Base-by-base conservation (phyloP, 1,140 invertebrate species). In the Vollenhovia emeryi region DNA sequence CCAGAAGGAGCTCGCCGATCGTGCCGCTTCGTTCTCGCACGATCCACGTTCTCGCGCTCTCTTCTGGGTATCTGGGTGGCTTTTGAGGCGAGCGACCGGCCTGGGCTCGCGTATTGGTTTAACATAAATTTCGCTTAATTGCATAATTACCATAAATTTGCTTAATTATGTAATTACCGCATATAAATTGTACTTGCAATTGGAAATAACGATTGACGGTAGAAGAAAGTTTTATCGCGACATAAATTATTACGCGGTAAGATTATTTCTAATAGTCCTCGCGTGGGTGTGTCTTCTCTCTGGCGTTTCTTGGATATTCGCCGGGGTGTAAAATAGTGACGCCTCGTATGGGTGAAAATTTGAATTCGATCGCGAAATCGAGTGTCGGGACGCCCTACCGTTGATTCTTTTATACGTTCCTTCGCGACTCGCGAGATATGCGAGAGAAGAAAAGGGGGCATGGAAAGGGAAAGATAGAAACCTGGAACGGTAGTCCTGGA, bases 401-500 rank as follows among this genome's bases (percentile, higher is more conserved):
- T 57, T 73, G 21, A 1, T n/a, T 83, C 6, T 48, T 75, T 76
- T 36, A n/a, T 11, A n/a, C 15, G 50, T 45, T 52, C 52, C 15
- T 30, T 8, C 43, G 30, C 27, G 40, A 84, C 30, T 86, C 40
- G 76, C 86, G 86, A 82, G 82, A 86, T 64, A 43, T 15, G 62
- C 74, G 84, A 85, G 88, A 71, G 27, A 15, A 60, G 62, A 43
- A 80, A 73, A 57, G 68, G 62, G 86, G 43, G 30, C n/a, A 11
- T 71, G 69, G 83, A 79, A 84, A 62, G 76, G 68, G 59, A 84
- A 57, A 82, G 78, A 85, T 62, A 62, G 64, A 89, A 87, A 87
- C 85, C 59, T 88, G 84, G 84, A 87, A 82, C 78, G 78, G 78
- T 82, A 82, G 78, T 57, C 52, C 86, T 69, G 87, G 86, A 88